Conservation (phyloP, 2,113 vertebrate species). For the Xyliphius kryptos region DNA sequence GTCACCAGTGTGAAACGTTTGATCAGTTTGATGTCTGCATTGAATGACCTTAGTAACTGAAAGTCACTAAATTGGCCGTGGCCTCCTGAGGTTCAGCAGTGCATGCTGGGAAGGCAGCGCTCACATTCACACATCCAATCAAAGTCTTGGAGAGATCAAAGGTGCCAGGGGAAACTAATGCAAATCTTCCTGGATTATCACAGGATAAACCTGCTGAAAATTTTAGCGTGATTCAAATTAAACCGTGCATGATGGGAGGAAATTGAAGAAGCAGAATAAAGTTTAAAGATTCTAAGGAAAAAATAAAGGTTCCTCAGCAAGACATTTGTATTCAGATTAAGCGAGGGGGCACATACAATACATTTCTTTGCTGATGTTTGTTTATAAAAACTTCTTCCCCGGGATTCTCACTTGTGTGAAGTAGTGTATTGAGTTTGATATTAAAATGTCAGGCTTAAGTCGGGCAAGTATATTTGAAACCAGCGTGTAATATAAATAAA, state of each 20-base stretch:
- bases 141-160: conserved; percentile 67
- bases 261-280: conserved; percentile 1
- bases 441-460: no score
- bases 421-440: no score
- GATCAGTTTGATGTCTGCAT: conserved; percentile 31
- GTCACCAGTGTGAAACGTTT: conserved; percentile 29
- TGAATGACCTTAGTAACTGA: conserved; percentile 58
- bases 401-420: no score
- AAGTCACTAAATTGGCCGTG: conserved; percentile 62
- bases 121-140: conserved; percentile 60
- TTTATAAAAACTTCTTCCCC: no score
- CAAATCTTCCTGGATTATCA: conserved; percentile 68
- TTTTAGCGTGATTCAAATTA: conserved; percentile 55
- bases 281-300: no score
- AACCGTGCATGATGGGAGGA: conserved; percentile 48
- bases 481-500: no score
- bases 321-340: no score
- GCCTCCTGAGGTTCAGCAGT: conserved; percentile 38
- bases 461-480: no score
- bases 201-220: conserved; percentile 60
- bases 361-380: no score
- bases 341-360: no score
- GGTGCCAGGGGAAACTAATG: conserved; percentile 65
- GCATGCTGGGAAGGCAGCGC: conserved; percentile 61
- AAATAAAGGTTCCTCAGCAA: no score